These are phyloP conservation scores for Sebastes schlegelii DNA, from an alignment of 2,113 vertebrate species.

Conservation along the genomic window DNA sequence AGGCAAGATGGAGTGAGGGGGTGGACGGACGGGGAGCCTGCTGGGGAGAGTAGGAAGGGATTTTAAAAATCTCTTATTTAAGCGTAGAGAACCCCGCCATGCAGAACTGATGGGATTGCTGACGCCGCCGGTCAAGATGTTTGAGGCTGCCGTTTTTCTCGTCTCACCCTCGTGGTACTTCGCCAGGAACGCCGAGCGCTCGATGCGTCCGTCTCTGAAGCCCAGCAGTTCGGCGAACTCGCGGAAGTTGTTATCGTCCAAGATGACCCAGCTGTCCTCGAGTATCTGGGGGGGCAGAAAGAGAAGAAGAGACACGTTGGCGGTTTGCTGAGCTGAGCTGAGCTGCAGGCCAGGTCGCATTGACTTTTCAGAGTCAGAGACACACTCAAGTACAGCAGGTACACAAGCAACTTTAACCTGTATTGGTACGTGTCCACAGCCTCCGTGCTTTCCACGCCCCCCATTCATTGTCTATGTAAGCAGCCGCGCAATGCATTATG, in stretches of 20 bases:
- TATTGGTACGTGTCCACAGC: not conserved
- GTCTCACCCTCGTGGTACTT: conserved; percentile 72
- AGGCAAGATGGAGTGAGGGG: conserved; percentile 24
- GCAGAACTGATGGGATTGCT: conserved; percentile 53
- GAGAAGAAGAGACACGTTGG: not conserved
- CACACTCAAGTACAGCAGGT: not conserved
- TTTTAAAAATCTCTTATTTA: conserved; percentile 52
- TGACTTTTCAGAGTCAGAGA: not conserved
- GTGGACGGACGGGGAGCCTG: not conserved
- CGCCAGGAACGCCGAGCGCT: conserved; percentile 69
- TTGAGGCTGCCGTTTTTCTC: conserved; percentile 1
- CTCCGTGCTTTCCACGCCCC: no score
- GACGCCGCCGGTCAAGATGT: conserved; percentile 35
- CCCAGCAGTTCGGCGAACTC: conserved; percentile 58
- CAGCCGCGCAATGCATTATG: no score
- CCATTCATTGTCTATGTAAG: no score
- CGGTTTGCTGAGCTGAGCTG: not conserved
- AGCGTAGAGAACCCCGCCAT: conserved; percentile 38
- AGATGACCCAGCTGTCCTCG: conserved; percentile 68
- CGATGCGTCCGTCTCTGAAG: conserved; percentile 64
- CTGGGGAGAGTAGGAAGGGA: conserved; percentile 38
- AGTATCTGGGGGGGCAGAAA: conserved; percentile 54
- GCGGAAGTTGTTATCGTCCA: conserved; percentile 68
- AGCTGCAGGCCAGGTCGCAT: not conserved
- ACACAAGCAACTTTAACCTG: not conserved